Evolutionary conservation across 1,140 invertebrate species (phyloP), one percentile per base, ranked within the genome.

Genomic region (Penaeus japonicus): DNA sequence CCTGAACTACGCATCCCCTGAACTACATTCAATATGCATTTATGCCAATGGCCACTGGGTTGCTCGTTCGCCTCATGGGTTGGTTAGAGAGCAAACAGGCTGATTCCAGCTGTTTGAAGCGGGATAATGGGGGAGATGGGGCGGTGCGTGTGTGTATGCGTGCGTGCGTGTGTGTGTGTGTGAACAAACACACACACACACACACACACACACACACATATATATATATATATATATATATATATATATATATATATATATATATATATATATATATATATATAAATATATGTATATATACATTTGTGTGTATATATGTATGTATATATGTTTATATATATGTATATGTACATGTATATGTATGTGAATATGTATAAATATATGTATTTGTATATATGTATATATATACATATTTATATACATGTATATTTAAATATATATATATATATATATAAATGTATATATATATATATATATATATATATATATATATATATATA

Each of bases 221-320:
- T 24, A 70, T 70, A 70, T 27, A 70, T 70, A 70, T 18, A 22
- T 22, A 27, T 70, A 18, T 70, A n/a, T 22, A 70, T 70, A 27
- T 70, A 70, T 70, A 70, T 32, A 70, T 27, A 70, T 70, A 27
- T 70, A 27, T 70, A 27, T 70, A 70, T 70, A 70, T 70, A 70
- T 70, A 70, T 70, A 70, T 70, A 70, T 70, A 70, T 70, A 24
- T 70, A 70, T 70, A 70, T 70, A 70, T 27, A 70, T 70, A 70
- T 70, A 70, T 70, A 70, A n/a, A 70, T 70, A 70, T 70, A 70
- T 70, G 24, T 70, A 70, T 70, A 70, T 70, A 70, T 70, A 70
- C 24, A 70, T 70, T n/a, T 70, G 24, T 70, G 24, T 70, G 24
- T 70, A 70, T 70, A 24, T 27, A 70, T 18, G 24, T 70, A n/a